These are phyloP conservation scores for Galagoides demidoff DNA, from an alignment of 2,797 vertebrate species.

Conservation along the genomic window DNA sequence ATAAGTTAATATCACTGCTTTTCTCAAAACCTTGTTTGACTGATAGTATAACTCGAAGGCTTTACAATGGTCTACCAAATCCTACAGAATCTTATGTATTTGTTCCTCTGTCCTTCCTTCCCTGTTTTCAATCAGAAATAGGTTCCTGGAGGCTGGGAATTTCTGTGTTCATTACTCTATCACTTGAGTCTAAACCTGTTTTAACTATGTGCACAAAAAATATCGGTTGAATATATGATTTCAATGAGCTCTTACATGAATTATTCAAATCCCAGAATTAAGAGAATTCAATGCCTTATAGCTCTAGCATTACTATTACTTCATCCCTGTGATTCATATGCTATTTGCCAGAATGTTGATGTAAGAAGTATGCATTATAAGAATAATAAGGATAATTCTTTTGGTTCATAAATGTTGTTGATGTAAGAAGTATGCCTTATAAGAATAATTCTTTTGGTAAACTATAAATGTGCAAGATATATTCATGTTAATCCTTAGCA, in stretches of 20 bases:
- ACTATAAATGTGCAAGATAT: background rate
- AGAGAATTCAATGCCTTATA: background rate
- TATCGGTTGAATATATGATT: background rate
- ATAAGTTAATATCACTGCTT: background rate
- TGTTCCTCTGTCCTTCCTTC: background rate
- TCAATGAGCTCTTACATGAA: background rate
- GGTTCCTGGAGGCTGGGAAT: background rate
- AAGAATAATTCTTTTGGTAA: background rate
- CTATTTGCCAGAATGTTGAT: background rate
- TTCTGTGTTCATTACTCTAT: background rate
- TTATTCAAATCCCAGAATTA: background rate
- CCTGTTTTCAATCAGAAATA: conserved; percentile 2
- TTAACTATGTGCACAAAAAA: background rate
- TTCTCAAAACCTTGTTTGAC: background rate
- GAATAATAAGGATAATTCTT: background rate
- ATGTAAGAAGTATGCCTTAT: background rate
- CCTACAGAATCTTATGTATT: background rate
- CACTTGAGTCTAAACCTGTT: background rate
- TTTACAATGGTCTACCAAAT: background rate
- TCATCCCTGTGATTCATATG: background rate
- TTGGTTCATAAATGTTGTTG: background rate
- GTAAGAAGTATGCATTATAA: background rate
- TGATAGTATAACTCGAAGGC: background rate
- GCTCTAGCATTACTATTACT: background rate
- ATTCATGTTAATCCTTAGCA: background rate